Base-by-base conservation (phyloP, 2,888 invertebrate species). In the Synergus laeviventris region DNA sequence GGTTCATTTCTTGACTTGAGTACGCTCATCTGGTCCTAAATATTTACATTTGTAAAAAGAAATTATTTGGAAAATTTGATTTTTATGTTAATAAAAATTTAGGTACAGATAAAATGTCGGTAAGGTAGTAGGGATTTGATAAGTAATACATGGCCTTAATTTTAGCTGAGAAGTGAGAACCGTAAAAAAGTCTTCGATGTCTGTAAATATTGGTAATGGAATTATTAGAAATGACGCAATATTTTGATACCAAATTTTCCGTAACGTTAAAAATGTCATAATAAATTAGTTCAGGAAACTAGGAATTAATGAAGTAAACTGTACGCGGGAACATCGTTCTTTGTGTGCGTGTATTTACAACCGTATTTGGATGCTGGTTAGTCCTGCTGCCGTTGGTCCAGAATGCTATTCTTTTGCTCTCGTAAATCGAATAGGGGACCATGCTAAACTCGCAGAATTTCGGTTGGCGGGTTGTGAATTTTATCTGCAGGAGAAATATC, bases 401-500 rank as follows among this genome's bases (percentile, higher is more conserved):
- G 70, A 49, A 70, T n/a, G 31, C 70, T 70, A 70, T 70, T 49
- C 70, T 49, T 70, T 70, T 70, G 70, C 70, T 70, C 70, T 70
- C 70, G 70, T 70, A 49, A 70, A 70, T 70, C n/a, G 45, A 45
- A 45, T 70, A 45, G 70, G 49, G 70, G 49, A 7, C 49, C n/a
- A 3, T 5, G 42, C 21, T 70, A 70, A 70, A 70, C n/a, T 70
- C 49, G 16, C 70, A 31, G 31, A 70, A 49, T 70, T 49, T 49
- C 70, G 12, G 16, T 31, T 70, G n/a, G 8, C 16, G 70, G 24
- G 18, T 9, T 62, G 18, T 9, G 21, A 24, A 56, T 21, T 31
- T 49, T 49, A 24, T 45, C n/a, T 49, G 31, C 45, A 31, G 31
- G 45, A 45, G 24, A 42, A 66, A 66, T 42, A 31, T 70, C 49